Evolutionary conservation across 30 jellyfish, hydroid and myxozoan genomes (phyloP), one percentile per base, ranked within the genome.

Genomic region (Calvadosia cruxmelitensis): DNA sequence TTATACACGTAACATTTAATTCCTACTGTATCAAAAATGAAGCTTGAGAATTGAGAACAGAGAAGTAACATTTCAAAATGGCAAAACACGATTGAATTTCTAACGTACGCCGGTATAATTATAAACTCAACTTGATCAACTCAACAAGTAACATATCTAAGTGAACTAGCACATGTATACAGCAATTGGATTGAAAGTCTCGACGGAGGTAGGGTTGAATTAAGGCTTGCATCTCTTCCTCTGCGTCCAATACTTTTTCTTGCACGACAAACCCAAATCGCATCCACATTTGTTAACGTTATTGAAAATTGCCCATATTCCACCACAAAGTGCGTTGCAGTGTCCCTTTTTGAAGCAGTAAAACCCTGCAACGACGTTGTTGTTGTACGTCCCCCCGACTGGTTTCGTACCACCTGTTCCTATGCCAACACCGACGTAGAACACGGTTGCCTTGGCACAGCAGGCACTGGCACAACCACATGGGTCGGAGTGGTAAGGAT

Each of bases 381-480:
- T 24, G 57, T 72, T 63, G 33, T 63, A 70, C 26, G 26, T 74
- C 20, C 28, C 24, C 34, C 50, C 72, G 24, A 24, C 50, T 28
- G 31, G 64, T 20, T 31, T 42, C 57, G 57, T 50, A 10, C 70
- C 31, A 23, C 53, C 30, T 12, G 31, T 49, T 50, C 69, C 53
- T 29, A 50, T 64, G 0, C 78, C 78, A n/a, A 30, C 33, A 0
- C 79, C 75, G 36, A 77, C 68, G 80, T 13, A 23, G 30, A 30
- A 49, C 0, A 63, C 28, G 7, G 52, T 57, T 15, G 64, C 31
- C 30, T 64, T 66, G 13, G 79, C 75, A 68, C 89, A 77, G 53
- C 89, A 77, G 26, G 89, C 89, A 48, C 68, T 72, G 32, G 76
- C 75, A 29, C 84, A 74, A 13, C 84, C 84, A 35, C 84, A 74